phyloP scores from a whole-genome alignment of 1,140 invertebrate species.

The Monomorium pharaonis region DNA sequence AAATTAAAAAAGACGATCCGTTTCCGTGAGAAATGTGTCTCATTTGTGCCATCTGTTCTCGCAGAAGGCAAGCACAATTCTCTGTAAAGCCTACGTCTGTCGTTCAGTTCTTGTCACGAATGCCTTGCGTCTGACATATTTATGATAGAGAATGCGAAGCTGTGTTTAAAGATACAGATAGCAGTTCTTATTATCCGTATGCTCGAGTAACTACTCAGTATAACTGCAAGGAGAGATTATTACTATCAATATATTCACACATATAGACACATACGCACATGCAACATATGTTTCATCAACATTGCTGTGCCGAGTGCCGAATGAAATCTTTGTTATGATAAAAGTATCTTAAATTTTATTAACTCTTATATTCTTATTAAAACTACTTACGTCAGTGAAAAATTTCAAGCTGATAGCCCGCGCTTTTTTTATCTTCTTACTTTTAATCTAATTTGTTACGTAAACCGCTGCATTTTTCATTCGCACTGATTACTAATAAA shows the following conservation, averaged over 20 bases:
- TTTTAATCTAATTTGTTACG: background rate
- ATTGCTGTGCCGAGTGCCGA: background rate
- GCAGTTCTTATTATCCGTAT: conserved; percentile 34
- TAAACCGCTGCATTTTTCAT: background rate
- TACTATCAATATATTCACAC: background rate
- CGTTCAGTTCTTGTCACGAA: conserved; percentile 52
- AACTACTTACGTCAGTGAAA: background rate
- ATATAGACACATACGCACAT: too few species aligned
- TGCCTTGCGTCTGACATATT: conserved; percentile 51
- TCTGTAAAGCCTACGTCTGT: conserved; percentile 11
- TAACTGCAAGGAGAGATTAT: conserved; percentile 34
- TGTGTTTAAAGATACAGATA: conserved; percentile 41
- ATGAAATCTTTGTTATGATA: background rate
- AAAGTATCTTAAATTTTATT: background rate
- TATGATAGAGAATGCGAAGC: conserved; percentile 46
- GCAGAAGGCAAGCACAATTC: conserved; percentile 43
- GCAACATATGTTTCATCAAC: background rate
- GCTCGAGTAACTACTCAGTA: background rate
- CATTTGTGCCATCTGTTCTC: conserved; percentile 52
- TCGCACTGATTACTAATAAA: background rate
- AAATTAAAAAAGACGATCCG: conserved; percentile 52
- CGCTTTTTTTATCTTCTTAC: background rate
- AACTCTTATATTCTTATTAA: background rate
- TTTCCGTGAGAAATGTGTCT: conserved; percentile 62
- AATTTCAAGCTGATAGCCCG: background rate